Percentiles rank a stretch among this genome's conserved stretches.
Evolutionary conservation across 2,888 invertebrate genomes (phyloP).

Genomic region (Xanthostigma xanthostigma): DNA sequence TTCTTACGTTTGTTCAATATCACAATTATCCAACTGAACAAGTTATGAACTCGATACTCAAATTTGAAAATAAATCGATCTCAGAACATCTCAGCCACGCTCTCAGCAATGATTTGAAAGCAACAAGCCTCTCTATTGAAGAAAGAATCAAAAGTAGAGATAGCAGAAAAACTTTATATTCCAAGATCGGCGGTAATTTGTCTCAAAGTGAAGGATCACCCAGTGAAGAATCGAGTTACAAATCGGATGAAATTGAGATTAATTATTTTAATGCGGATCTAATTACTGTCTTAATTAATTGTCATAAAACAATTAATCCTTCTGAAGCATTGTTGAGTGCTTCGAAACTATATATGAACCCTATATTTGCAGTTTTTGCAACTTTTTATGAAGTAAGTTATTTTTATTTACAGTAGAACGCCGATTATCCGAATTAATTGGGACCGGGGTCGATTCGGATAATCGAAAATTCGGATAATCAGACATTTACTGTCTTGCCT

Average conservation of each 20-base stretch:
- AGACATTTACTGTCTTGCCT: too few species aligned
- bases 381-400: conserved; percentile 48
- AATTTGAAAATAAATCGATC: conserved; percentile 39
- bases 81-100: conserved; percentile 45
- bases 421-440: too few species aligned
- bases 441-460: too few species aligned
- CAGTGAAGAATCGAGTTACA: conserved; percentile 25
- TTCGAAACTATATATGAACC: conserved; percentile 39
- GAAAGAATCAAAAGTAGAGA: conserved; percentile 19
- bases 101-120: conserved; percentile 25
- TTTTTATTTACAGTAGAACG: not conserved
- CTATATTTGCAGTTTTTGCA: conserved; percentile 47
- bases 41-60: conserved; percentile 38
- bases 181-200: conserved; percentile 22
- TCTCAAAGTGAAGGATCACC: conserved; percentile 8
- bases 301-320: conserved; percentile 54
- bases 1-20: conserved; percentile 51
- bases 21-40: conserved; percentile 50
- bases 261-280: conserved; percentile 33
- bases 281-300: conserved; percentile 46
- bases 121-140: not conserved
- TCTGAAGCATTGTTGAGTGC: conserved; percentile 46
- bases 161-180: conserved; percentile 25
- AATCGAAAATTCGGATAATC: too few species aligned
- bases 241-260: conserved; percentile 31